A percentile compares a stretch with the other conserved stretches of the same genome.
These are phyloP conservation scores for Diorhabda carinulata DNA, from an alignment of 1,140 invertebrate genomes.

Conservation along the genomic window DNA sequence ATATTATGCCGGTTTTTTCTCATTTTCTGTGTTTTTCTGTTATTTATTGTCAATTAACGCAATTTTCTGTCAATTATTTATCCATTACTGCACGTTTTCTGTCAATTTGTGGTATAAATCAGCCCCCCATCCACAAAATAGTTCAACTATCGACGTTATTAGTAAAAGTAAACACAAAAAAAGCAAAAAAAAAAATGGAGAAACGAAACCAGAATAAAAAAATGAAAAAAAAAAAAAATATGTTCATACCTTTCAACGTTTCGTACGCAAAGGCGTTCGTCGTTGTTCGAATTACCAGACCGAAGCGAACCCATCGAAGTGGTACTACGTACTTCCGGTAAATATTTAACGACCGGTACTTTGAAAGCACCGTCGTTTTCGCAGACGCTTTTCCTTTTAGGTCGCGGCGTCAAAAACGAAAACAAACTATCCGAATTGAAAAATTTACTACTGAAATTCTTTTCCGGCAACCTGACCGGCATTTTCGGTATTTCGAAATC, in stretches of 20 bases:
- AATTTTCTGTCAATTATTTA: no score
- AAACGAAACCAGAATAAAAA: slow-evolving; percentile 3
- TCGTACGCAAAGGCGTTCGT: slow-evolving; percentile 23
- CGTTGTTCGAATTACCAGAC: slow-evolving; percentile 26
- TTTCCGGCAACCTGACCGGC: slow-evolving; percentile 20
- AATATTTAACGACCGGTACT: slow-evolving; percentile 23
- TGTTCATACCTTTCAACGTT: slow-evolving; percentile 30
- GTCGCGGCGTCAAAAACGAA: slow-evolving; percentile 42
- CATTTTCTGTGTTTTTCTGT: no score
- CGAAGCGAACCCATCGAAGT: slow-evolving; percentile 34
- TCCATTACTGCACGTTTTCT: no score
- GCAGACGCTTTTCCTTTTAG: slow-evolving; percentile 33
- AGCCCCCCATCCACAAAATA: no score
- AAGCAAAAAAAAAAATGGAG: slow-evolving; percentile 20
- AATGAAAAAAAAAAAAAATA: slow-evolving; percentile 7
- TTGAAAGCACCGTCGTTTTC: slow-evolving; percentile 35
- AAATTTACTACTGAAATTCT: slow-evolving; percentile 22
- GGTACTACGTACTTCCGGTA: slow-evolving; percentile 24
- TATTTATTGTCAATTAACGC: no score
- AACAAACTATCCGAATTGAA: slow-evolving; percentile 39
- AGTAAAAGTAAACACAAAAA: neutral
- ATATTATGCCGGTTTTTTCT: no score
- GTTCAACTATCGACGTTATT: no score
- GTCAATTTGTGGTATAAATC: no score
- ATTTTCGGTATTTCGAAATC: slow-evolving; percentile 42